phyloP scores from a whole-genome alignment of 2,797 vertebrate species.

The Pangasius sanitwongsei region DNA sequence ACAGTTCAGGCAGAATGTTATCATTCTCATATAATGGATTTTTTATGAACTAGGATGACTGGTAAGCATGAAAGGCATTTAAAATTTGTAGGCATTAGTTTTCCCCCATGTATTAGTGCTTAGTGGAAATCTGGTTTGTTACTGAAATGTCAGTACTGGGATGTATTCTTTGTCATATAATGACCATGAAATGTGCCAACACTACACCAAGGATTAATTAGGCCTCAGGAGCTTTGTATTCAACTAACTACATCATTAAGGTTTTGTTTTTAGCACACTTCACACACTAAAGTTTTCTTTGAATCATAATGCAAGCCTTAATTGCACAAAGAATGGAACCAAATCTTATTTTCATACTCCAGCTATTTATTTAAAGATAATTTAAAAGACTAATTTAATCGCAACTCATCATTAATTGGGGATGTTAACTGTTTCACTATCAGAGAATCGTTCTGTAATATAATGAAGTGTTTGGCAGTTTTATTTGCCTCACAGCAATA shows the following conservation, averaged over 20 bases:
- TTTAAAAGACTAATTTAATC: not conserved
- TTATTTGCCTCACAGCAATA: not conserved
- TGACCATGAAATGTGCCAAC: slow-evolving; percentile 20
- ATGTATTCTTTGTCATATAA: slow-evolving; percentile 26
- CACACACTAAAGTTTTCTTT: slow-evolving; percentile 8
- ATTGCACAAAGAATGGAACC: not conserved
- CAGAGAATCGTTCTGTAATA: not conserved
- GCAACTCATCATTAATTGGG: not conserved
- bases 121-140: not conserved
- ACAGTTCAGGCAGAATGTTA: not conserved
- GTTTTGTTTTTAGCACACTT: slow-evolving; percentile 3
- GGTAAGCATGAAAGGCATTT: not conserved
- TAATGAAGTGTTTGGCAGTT: not conserved
- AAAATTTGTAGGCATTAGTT: not conserved
- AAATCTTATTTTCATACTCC: not conserved
- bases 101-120: not conserved
- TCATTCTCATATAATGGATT: not conserved
- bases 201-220: slow-evolving; percentile 22
- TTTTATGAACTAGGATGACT: not conserved
- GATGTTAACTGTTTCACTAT: not conserved
- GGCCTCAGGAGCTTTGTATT: slow-evolving; percentile 24
- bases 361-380: slow-evolving; percentile 7
- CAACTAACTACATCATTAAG: slow-evolving; percentile 5
- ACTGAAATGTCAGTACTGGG: not conserved
- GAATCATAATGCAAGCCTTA: not conserved